phyloP scores from a whole-genome alignment of 2,113 vertebrate species.

The Sinocyclocheilus anshuiensis region DNA sequence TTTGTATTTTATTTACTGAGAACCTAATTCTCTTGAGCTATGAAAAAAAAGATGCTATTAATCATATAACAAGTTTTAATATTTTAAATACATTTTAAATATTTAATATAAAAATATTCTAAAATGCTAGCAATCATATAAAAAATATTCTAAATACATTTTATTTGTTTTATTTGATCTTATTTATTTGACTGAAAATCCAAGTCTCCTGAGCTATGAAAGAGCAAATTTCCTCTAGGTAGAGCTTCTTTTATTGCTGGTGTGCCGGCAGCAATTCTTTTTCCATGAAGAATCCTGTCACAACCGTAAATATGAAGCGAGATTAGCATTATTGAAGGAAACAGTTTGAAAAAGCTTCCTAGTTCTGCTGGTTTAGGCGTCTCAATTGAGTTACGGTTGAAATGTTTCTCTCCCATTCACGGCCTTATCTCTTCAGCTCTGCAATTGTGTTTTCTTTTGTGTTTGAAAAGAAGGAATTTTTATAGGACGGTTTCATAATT shows the following conservation, averaged over 20 bases:
- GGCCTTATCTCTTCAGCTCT: constrained; percentile 45
- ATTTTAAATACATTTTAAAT: not conserved
- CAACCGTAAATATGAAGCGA: constrained; percentile 11
- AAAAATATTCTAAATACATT: not conserved
- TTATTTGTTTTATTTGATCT: not conserved
- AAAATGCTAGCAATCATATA: not conserved
- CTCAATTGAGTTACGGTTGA: constrained; percentile 1
- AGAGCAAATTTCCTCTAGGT: not conserved
- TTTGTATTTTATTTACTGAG: not conserved
- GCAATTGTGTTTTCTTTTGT: constrained; percentile 39
- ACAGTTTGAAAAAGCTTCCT: constrained; percentile 25
- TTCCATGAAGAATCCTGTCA: constrained; percentile 17
- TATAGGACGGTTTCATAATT: constrained; percentile 45
- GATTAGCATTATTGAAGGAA: constrained; percentile 38
- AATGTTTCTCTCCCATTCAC: constrained; percentile 14
- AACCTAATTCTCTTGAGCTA: not conserved
- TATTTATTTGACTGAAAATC: not conserved
- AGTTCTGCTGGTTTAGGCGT: constrained; percentile 19
- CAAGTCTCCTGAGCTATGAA: not conserved
- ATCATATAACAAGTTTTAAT: not conserved
- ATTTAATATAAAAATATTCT: not conserved
- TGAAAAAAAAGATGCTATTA: not conserved
- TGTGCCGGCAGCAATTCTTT: not conserved
- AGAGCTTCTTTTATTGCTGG: constrained; percentile 7
- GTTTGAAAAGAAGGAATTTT: constrained; percentile 22